Conservation (phyloP, 2,888 invertebrate genomes). For the Drosophila merina region DNA sequence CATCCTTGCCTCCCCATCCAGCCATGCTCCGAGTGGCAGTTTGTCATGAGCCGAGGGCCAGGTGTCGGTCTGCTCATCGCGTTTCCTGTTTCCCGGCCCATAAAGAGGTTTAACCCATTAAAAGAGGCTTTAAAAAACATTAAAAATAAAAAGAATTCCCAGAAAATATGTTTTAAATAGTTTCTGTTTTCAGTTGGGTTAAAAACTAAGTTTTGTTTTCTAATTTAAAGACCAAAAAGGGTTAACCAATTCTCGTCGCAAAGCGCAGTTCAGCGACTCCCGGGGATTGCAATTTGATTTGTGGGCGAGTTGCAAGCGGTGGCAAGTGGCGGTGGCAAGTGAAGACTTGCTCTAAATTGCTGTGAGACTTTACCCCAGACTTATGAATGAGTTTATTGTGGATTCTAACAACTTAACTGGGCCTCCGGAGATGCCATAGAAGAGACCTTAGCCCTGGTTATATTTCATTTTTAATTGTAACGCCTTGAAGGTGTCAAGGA, state of each 20-base stretch:
- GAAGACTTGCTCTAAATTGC: constrained; percentile 48
- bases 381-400: constrained; percentile 45
- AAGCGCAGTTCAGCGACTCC: constrained; percentile 23
- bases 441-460: constrained; percentile 5
- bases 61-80: constrained; percentile 39
- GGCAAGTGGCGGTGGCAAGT: constrained; percentile 29
- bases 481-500: constrained; percentile 29
- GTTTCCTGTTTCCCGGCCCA: constrained; percentile 29
- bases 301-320: constrained; percentile 23
- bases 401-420: constrained; percentile 42
- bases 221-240: background rate
- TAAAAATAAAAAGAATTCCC: background rate
- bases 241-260: constrained; percentile 15
- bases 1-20: constrained; percentile 7
- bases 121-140: background rate
- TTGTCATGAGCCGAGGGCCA: constrained; percentile 40
- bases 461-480: constrained; percentile 34
- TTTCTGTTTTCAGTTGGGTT: background rate
- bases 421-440: background rate
- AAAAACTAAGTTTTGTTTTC: background rate
- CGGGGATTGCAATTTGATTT: constrained; percentile 48
- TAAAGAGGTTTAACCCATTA: constrained; percentile 5
- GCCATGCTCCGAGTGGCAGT: constrained; percentile 34
- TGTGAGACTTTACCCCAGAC: constrained; percentile 39
- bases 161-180: background rate